phyloP scores from a whole-genome alignment of 2,113 vertebrate genomes.

The Sciurus niger region DNA sequence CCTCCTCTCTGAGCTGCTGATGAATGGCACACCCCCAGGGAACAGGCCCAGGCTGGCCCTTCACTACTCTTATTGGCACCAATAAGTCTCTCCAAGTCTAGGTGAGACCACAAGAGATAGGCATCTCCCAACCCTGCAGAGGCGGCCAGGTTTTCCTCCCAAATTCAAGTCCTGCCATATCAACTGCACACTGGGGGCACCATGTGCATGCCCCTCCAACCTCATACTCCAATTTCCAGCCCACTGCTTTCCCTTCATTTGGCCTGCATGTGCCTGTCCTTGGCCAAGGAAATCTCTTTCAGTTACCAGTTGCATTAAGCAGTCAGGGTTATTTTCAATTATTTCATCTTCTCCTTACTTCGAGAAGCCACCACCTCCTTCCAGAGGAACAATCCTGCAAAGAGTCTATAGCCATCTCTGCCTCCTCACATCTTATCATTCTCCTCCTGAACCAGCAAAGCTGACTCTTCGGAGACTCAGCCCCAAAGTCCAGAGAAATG shows the following conservation, averaged over 20 bases:
- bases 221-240: neutral
- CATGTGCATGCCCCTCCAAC: neutral
- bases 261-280: neutral
- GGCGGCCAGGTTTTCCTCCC: neutral
- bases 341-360: neutral
- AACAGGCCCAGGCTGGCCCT: neutral
- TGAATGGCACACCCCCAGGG: neutral
- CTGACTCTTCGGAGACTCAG: neutral
- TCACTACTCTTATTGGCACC: neutral
- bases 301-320: neutral
- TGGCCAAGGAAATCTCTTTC: neutral
- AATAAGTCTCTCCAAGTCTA: neutral
- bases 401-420: neutral
- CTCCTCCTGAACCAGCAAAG: neutral
- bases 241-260: neutral
- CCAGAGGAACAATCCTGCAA: neutral
- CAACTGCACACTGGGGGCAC: neutral
- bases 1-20: neutral
- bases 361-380: neutral
- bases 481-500: neutral
- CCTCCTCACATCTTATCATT: neutral
- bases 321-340: neutral
- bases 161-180: neutral
- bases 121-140: neutral
- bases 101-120: neutral